Evolutionary conservation across 1,140 invertebrate species (phyloP).

Genomic region (Thrips palmi): DNA sequence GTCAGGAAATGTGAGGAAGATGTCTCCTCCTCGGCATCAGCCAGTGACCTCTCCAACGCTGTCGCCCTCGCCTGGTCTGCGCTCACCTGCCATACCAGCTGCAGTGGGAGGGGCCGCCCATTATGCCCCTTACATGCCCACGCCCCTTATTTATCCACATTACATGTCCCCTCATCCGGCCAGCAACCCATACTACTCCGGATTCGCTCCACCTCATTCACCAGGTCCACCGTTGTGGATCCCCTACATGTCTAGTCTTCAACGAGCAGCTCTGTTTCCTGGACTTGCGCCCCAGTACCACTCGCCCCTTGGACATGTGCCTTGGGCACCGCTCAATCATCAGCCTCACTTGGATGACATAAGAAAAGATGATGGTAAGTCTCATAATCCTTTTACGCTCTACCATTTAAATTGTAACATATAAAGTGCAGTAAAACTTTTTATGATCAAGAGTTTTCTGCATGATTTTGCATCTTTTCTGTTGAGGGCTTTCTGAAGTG

Average conservation of each 20-base stretch:
- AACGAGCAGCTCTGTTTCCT: neutral
- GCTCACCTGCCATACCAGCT: constrained; percentile 2
- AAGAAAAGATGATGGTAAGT: neutral
- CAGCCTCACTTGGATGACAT: neutral
- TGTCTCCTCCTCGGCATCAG: neutral
- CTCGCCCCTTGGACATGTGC: too few relatives aligned
- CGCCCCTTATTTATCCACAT: constrained; percentile 7
- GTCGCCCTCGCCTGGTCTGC: neutral
- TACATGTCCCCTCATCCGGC: constrained; percentile 7
- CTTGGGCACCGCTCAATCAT: neutral
- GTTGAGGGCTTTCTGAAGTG: too few relatives aligned
- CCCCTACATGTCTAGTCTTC: constrained; percentile 16
- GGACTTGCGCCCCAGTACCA: neutral
- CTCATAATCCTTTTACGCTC: too few relatives aligned
- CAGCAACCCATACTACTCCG: constrained; percentile 9
- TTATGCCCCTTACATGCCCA: neutral
- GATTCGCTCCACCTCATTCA: too few relatives aligned
- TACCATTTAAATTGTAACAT: too few relatives aligned
- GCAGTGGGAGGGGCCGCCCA: too few relatives aligned
- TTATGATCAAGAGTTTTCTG: too few relatives aligned
- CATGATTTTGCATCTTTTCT: too few relatives aligned
- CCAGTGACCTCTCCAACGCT: neutral
- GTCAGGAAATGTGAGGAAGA: neutral
- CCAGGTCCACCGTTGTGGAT: constrained; percentile 6
- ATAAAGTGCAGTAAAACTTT: too few relatives aligned